phyloP scores from a whole-genome alignment of 2,888 invertebrate genomes.

The Stictocephala bisonia region DNA sequence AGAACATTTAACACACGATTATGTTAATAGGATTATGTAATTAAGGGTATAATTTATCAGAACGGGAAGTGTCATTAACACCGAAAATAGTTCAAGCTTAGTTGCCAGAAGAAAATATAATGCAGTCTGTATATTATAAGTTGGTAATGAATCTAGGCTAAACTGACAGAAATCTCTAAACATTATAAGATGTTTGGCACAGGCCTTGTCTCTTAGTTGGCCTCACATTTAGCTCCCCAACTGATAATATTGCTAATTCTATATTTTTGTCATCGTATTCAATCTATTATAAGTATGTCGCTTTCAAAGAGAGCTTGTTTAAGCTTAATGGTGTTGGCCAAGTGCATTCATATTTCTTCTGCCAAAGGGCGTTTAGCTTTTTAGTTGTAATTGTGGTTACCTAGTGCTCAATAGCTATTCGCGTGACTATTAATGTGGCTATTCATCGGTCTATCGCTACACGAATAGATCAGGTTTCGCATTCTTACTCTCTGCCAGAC shows the following conservation, averaged over 20 bases:
- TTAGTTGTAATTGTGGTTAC: constrained; percentile 15
- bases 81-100: background rate
- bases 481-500: constrained; percentile 32
- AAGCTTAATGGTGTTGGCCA: background rate
- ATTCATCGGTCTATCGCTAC: constrained; percentile 42
- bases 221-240: constrained; percentile 4
- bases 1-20: background rate
- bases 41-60: constrained; percentile 10
- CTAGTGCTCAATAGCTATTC: constrained; percentile 19
- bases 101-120: constrained; percentile 36
- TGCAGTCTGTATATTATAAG: constrained; percentile 35
- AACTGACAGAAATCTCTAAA: constrained; percentile 23
- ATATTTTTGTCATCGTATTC: background rate
- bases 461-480: constrained; percentile 42
- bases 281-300: background rate
- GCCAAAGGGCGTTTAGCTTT: constrained; percentile 26
- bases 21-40: constrained; percentile 9
- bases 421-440: constrained; percentile 35
- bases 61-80: constrained; percentile 4
- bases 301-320: constrained; percentile 2
- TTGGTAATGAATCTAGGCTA: constrained; percentile 26
- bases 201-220: constrained; percentile 12
- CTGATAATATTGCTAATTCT: constrained; percentile 15
- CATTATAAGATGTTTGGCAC: constrained; percentile 21
- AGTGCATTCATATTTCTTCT: constrained; percentile 20